A percentile compares a stretch with the other conserved stretches of the same genome.
phyloP scores from a whole-genome alignment of 2,113 vertebrate species.

The Eolophus roseicapilla region DNA sequence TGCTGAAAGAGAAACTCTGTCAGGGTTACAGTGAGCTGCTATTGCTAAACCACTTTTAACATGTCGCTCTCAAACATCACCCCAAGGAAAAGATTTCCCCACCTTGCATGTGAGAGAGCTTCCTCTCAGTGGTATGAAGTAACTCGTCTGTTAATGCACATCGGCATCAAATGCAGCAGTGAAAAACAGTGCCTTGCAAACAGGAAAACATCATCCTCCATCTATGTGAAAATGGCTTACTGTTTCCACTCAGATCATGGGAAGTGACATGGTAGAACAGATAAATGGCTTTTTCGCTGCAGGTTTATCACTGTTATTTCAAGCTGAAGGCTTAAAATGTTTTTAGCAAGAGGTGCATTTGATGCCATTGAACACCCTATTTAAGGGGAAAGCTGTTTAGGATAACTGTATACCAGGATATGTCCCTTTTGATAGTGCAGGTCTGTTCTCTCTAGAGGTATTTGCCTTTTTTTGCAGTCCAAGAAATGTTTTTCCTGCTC shows the following conservation, averaged over 20 bases:
- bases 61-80: neutral
- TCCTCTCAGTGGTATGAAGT: rapidly evolving
- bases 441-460: neutral
- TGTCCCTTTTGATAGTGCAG: neutral
- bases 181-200: neutral
- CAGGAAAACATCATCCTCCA: neutral
- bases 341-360: rapidly evolving
- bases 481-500: rapidly evolving
- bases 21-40: neutral
- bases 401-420: neutral
- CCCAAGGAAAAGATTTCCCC: neutral
- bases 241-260: rapidly evolving
- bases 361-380: neutral
- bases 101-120: neutral
- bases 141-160: rapidly evolving
- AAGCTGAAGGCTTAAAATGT: neutral
- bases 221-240: neutral
- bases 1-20: neutral
- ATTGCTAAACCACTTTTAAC: neutral
- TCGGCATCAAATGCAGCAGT: rapidly evolving
- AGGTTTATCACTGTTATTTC: neutral
- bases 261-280: neutral
- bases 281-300: neutral
- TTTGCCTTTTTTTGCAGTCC: neutral
- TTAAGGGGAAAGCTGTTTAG: neutral